Conservation (phyloP, 1,140 invertebrate genomes). For the Chionoecetes opilio region DNA sequence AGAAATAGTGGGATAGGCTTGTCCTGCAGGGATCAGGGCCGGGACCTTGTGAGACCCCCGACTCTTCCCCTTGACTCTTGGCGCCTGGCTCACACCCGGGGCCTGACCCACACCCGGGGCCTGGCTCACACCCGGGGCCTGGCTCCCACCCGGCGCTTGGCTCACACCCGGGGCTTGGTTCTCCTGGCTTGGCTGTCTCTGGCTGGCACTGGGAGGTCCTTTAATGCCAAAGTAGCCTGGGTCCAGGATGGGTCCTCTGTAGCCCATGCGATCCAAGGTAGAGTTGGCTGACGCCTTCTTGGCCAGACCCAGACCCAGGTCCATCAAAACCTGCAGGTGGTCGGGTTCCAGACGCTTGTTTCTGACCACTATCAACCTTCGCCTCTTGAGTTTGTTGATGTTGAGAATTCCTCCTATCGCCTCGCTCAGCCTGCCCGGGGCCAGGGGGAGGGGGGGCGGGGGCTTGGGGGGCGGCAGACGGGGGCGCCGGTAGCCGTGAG, state of each 20-base stretch:
- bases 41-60: too few species aligned
- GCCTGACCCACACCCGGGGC: too few species aligned
- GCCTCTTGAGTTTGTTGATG: background rate
- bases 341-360: background rate
- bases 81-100: too few species aligned
- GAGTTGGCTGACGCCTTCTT: background rate
- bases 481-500: too few species aligned
- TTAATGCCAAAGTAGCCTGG: background rate
- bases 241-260: background rate
- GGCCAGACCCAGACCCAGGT: background rate
- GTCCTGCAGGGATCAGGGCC: too few species aligned
- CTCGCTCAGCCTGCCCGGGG: background rate
- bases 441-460: background rate
- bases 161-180: too few species aligned
- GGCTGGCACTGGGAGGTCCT: background rate
- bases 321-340: background rate
- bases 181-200: background rate
- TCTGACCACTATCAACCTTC: background rate
- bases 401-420: background rate
- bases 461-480: background rate
- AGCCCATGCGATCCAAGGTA: background rate
- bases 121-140: background rate
- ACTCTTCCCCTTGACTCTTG: too few species aligned
- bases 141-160: too few species aligned
- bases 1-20: background rate